A percentile compares a stretch with the other conserved stretches of the same genome.
These are phyloP conservation scores for Chamaea fasciata DNA, from an alignment of 2,113 vertebrate species.

Conservation along the genomic window DNA sequence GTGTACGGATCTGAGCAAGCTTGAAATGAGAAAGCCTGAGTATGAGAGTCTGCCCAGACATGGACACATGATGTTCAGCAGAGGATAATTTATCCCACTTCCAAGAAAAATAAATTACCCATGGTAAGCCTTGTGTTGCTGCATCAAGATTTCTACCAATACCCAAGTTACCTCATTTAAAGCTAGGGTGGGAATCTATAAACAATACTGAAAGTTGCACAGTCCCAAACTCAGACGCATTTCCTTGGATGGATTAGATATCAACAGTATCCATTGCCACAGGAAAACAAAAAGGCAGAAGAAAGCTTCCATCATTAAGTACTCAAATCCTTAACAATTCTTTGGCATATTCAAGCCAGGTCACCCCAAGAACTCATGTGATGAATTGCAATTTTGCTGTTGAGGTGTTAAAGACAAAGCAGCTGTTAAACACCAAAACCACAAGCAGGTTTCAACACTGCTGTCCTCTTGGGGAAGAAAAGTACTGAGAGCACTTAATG, in stretches of 20 bases:
- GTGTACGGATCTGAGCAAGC: background rate
- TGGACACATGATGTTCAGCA: background rate
- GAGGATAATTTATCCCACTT: background rate
- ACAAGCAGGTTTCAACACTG: background rate
- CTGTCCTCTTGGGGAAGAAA: background rate
- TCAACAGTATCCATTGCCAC: background rate
- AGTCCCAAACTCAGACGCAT: background rate
- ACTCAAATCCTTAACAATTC: background rate
- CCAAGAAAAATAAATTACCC: background rate
- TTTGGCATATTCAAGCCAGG: background rate
- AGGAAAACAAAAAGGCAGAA: background rate
- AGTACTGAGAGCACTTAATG: background rate
- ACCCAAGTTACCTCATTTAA: background rate
- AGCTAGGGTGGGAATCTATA: background rate
- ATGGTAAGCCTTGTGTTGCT: background rate
- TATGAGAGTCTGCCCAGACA: background rate
- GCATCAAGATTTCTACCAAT: background rate
- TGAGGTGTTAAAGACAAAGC: background rate
- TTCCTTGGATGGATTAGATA: background rate
- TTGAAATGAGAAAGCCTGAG: background rate
- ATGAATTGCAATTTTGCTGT: background rate
- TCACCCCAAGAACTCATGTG: background rate
- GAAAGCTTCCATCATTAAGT: background rate
- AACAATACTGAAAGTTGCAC: background rate
- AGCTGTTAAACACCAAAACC: background rate